phyloP scores from a whole-genome alignment of 2,888 invertebrate species.

The Harmothoe impar region DNA sequence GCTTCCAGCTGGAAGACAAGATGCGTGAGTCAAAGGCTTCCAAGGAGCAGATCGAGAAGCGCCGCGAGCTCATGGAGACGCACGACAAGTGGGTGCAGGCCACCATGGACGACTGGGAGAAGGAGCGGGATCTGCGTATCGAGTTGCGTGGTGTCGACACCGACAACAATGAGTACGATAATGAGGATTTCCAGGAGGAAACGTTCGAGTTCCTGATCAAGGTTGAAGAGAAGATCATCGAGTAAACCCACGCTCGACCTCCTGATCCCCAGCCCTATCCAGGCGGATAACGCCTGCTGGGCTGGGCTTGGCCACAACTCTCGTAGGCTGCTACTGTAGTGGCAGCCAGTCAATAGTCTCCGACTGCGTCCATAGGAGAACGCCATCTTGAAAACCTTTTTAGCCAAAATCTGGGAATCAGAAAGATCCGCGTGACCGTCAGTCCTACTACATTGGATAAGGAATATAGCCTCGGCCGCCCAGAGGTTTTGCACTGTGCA shows the following conservation, averaged over 20 bases:
- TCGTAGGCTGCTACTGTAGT: too few species aligned
- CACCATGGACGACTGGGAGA: slow-evolving; percentile 89
- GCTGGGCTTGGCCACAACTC: too few species aligned
- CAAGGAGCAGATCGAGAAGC: slow-evolving; percentile 96
- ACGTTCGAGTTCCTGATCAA: slow-evolving; percentile 98
- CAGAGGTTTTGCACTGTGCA: too few species aligned
- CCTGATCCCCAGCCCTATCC: too few species aligned
- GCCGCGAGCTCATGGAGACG: slow-evolving; percentile 93
- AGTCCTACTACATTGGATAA: neutral
- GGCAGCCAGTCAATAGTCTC: neutral
- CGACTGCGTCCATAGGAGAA: neutral
- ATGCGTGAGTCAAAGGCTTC: slow-evolving; percentile 95
- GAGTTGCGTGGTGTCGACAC: slow-evolving; percentile 95
- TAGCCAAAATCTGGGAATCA: neutral
- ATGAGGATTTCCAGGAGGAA: slow-evolving; percentile 94
- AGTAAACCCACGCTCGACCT: slow-evolving; percentile 68
- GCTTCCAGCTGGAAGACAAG: slow-evolving; percentile 98
- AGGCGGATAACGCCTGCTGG: too few species aligned
- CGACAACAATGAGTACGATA: slow-evolving; percentile 94
- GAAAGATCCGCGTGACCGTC: neutral
- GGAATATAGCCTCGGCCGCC: neutral
- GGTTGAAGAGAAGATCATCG: slow-evolving; percentile 89
- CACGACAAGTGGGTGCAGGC: slow-evolving; percentile 92
- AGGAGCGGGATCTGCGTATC: slow-evolving; percentile 90
- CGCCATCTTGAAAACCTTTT: slow-evolving; percentile 46